These are phyloP conservation scores for Tipula unca DNA, from an alignment of 2,888 invertebrate genomes.

Conservation along the genomic window DNA sequence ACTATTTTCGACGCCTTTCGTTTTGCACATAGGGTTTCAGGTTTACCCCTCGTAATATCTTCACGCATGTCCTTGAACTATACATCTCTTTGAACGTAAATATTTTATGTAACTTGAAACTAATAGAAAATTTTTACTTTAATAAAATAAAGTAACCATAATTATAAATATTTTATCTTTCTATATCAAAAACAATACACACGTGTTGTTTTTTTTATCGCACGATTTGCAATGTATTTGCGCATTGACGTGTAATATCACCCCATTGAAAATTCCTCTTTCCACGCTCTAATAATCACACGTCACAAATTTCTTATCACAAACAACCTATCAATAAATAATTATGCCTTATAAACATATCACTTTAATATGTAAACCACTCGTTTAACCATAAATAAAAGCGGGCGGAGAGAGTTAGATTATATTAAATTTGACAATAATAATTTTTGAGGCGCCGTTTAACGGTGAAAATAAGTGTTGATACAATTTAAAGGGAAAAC, in stretches of 20 bases:
- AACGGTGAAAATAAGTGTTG: not conserved
- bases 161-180: too few species aligned
- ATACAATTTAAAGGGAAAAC: not conserved
- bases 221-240: not conserved
- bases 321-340: not conserved
- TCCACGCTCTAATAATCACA: not conserved
- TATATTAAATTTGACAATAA: not conserved
- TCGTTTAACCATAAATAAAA: not conserved
- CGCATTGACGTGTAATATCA: not conserved
- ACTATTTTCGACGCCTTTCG: too few species aligned
- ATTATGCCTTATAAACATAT: not conserved
- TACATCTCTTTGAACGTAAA: too few species aligned
- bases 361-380: not conserved
- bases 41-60: too few species aligned
- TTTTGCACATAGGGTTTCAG: too few species aligned
- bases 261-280: not conserved
- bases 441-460: not conserved
- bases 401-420: not conserved
- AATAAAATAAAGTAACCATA: too few species aligned
- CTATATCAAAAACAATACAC: too few species aligned
- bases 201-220: too few species aligned
- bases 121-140: too few species aligned
- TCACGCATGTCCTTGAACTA: too few species aligned
- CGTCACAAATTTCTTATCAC: not conserved
- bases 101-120: too few species aligned